Percentiles rank a stretch among this genome's conserved stretches.
Evolutionary conservation across 2,888 invertebrate species (phyloP).

Genomic region (Perizoma affinitatum): DNA sequence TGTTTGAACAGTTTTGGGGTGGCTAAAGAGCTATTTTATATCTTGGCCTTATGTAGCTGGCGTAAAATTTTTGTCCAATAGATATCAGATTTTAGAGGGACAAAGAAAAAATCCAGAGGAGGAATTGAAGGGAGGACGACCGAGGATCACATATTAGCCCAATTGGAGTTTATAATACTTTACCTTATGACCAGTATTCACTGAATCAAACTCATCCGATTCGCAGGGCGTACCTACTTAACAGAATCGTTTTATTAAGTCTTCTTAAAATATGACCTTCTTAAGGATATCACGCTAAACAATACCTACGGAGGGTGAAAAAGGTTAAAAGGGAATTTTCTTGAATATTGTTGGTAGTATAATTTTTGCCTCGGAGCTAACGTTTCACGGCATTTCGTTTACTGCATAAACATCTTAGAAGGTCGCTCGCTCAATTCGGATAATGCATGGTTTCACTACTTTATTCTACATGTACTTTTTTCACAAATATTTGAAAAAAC

Average conservation of each 20-base stretch:
- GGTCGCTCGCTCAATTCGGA: constrained; percentile 16
- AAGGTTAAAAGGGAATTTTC: constrained; percentile 29
- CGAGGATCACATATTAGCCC: no score
- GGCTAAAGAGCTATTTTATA: constrained; percentile 24
- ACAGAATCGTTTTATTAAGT: constrained; percentile 23
- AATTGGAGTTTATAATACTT: no score
- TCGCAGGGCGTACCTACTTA: constrained; percentile 1
- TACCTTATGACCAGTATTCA: not conserved
- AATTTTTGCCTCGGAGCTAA: constrained; percentile 17
- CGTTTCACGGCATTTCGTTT: constrained; percentile 19
- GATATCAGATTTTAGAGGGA: constrained; percentile 3
- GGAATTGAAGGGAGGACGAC: no score
- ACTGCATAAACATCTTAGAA: constrained; percentile 24
- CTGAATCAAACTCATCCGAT: constrained; percentile 4
- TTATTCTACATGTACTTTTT: no score
- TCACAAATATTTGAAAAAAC: no score
- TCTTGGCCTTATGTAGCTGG: constrained; percentile 19
- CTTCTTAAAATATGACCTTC: constrained; percentile 21
- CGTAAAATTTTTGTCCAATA: constrained; percentile 7
- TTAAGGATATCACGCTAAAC: constrained; percentile 26
- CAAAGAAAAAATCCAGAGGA: no score
- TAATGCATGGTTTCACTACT: not conserved
- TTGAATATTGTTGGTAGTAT: constrained; percentile 21
- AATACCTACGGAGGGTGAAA: constrained; percentile 22
- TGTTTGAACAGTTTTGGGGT: constrained; percentile 29